Evolutionary conservation across 2,113 vertebrate species (phyloP), one percentile per base, ranked within the genome.

Genomic region (Brachyhypopomus gauderio): DNA sequence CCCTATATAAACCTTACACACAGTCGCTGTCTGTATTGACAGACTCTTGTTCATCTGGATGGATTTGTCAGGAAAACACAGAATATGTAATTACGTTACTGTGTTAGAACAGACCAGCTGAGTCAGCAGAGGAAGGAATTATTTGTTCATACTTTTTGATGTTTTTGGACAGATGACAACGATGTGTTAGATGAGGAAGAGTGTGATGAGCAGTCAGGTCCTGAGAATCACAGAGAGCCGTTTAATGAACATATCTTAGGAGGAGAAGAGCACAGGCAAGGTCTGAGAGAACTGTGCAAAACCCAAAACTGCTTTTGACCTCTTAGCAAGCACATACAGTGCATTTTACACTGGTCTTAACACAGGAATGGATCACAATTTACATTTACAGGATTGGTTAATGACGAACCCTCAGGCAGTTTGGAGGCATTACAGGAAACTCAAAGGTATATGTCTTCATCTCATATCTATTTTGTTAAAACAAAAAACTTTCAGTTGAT

Each of bases 401-500:
- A 79, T 34, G 19, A 25, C 23, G 3, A 5, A 23, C 52, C 48
- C 73, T 36, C 78, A 11, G 14, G 8, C 0, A 2, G 23, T 75
- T 19, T 55, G 16, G 30, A 27, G 30, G 60, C 27, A 34, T 19
- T 63, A 17, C 84, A 91, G 69, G 87, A 89, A n/a, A 89, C 83
- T 5, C 41, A 82, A 59, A 86, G 87, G 89, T 90, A 58, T 60
- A 72, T 6, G 5, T 19, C 5, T 4, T 52, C 45, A 14, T 52
- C 8, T 52, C 45, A 52, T 12, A 52, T 52, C 9, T 52, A 52
- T 52, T 52, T 52, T 52, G 45, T 52, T 12, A 52, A 52, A 12
- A 14, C 12, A 52, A 52, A 52, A 52, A 11, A 41, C 5, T 9
- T 14, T 52, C 45, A 52, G 14, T 12, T 52, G 45, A 52, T 52